These are phyloP conservation scores for Watsonalla cultraria DNA, from an alignment of 2,888 invertebrate species.

Conservation along the genomic window DNA sequence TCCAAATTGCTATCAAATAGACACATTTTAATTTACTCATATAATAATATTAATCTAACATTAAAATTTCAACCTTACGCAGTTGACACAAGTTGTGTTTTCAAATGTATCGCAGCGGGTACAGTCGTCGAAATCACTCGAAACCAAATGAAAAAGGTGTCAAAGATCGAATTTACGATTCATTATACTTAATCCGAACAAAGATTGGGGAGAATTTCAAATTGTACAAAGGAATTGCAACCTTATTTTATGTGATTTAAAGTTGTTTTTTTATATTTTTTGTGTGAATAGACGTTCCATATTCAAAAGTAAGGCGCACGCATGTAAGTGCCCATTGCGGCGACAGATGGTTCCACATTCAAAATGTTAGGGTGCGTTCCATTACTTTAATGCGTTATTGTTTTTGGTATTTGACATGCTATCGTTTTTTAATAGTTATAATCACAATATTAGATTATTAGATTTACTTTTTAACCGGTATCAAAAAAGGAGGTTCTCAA, in stretches of 20 bases:
- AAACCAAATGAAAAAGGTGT: slow-evolving; percentile 77
- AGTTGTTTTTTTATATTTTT: slow-evolving; percentile 5
- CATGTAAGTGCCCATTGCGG: slow-evolving; percentile 74
- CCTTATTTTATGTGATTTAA: slow-evolving; percentile 6
- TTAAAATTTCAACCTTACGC: slow-evolving; percentile 19
- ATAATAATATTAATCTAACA: slow-evolving; percentile 9
- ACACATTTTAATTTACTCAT: slow-evolving; percentile 63
- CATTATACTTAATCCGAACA: slow-evolving; percentile 75
- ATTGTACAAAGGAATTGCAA: slow-evolving; percentile 12
- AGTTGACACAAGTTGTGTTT: slow-evolving; percentile 13
- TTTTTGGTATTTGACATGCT: slow-evolving; percentile 4
- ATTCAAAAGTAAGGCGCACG: slow-evolving; percentile 64
- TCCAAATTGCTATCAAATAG: slow-evolving; percentile 47
- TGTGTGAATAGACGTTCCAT: slow-evolving; percentile 32
- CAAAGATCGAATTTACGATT: slow-evolving; percentile 79
- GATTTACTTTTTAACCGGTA: too few species aligned
- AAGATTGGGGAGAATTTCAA: slow-evolving; percentile 51
- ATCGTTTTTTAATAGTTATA: not conserved
- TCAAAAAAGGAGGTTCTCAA: too few species aligned
- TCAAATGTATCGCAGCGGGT: slow-evolving; percentile 17
- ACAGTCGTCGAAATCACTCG: slow-evolving; percentile 68
- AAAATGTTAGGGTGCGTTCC: slow-evolving; percentile 40
- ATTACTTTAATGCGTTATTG: slow-evolving; percentile 16
- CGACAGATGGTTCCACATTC: slow-evolving; percentile 67
- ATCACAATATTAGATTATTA: not conserved